These are phyloP conservation scores for Neoascia interrupta DNA, from an alignment of 2,888 invertebrate species.

Conservation along the genomic window DNA sequence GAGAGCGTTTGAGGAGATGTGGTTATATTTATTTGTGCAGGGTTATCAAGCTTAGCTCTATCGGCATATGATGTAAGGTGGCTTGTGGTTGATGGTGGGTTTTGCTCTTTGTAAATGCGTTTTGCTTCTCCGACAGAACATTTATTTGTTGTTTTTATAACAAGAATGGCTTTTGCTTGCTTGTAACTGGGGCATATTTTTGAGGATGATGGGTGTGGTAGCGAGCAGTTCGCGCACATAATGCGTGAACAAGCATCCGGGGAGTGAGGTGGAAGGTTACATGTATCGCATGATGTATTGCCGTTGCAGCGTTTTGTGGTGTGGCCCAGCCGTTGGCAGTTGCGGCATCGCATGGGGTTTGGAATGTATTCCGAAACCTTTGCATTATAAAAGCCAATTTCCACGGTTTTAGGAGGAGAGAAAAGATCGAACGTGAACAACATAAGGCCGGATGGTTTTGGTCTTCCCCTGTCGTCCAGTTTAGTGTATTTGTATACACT, in stretches of 20 bases:
- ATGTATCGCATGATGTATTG: background rate
- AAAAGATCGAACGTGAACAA: conserved; percentile 39
- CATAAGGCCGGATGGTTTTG: conserved; percentile 6
- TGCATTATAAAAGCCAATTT: conserved; percentile 24
- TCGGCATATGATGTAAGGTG: too few relatives aligned
- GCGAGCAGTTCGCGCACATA: conserved; percentile 4
- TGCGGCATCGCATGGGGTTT: conserved; percentile 23
- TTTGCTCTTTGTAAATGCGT: background rate
- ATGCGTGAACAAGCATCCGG: conserved; percentile 7
- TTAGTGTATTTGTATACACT: background rate
- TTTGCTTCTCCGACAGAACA: background rate
- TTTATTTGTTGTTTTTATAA: conserved; percentile 4
- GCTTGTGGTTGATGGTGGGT: too few relatives aligned
- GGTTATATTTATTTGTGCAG: too few relatives aligned
- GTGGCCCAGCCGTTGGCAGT: conserved; percentile 16
- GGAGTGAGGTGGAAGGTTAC: background rate
- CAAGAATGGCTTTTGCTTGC: conserved; percentile 1
- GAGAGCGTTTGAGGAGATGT: too few relatives aligned
- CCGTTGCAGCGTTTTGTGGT: conserved; percentile 11
- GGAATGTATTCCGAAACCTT: conserved; percentile 10
- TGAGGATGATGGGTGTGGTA: background rate
- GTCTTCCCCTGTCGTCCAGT: background rate
- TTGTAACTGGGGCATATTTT: background rate
- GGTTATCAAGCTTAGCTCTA: too few relatives aligned
- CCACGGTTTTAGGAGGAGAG: conserved; percentile 2